phyloP scores from a whole-genome alignment of 2,797 vertebrate species.

The Smutsia gigantea region DNA sequence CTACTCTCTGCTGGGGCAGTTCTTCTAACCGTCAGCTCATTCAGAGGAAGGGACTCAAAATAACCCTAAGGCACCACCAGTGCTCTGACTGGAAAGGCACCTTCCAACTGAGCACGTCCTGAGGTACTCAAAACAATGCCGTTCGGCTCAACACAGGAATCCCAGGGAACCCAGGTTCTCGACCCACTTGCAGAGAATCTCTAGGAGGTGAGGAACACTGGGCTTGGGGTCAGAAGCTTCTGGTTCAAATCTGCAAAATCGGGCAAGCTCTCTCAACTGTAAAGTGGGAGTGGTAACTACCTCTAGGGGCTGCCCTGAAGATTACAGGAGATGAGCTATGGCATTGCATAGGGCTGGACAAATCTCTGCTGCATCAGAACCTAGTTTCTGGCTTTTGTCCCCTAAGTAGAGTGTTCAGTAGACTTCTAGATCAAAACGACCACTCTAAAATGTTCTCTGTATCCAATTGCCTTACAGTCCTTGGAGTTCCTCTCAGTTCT shows the following conservation, averaged over 20 bases:
- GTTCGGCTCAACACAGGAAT: background rate
- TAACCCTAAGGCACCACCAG: background rate
- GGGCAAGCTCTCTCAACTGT: background rate
- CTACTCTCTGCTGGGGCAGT: background rate
- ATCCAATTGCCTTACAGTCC: background rate
- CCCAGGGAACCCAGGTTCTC: background rate
- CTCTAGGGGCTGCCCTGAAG: background rate
- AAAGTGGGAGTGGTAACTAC: background rate
- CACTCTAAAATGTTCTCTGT: background rate
- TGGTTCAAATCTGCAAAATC: background rate
- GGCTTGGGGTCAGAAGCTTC: background rate
- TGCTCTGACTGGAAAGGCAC: background rate
- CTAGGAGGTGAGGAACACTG: background rate
- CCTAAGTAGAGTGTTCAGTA: background rate
- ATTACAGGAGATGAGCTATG: no score
- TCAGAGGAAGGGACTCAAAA: background rate
- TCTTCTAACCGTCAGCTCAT: background rate
- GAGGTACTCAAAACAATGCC: background rate
- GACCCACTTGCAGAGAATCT: background rate
- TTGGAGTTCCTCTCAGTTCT: background rate
- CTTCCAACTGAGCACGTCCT: background rate
- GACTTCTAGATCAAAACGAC: background rate
- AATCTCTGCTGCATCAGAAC: background rate
- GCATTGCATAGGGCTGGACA: background rate
- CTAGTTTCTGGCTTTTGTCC: background rate